These are phyloP conservation scores for Musca vetustissima DNA, from an alignment of 1,140 invertebrate genomes.

Conservation along the genomic window DNA sequence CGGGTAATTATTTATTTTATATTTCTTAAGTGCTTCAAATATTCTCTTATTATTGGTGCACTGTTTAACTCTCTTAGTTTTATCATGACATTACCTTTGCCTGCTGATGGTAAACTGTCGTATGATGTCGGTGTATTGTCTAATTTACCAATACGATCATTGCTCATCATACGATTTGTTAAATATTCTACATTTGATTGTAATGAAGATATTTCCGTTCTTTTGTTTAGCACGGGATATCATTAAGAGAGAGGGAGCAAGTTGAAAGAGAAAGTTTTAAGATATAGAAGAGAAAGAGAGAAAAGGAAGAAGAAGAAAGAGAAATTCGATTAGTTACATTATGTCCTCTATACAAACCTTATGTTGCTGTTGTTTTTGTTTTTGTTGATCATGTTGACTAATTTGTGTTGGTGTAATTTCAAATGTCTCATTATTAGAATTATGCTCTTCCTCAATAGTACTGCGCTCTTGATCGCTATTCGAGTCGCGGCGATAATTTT, in stretches of 20 bases:
- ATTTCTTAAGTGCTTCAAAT: too few species aligned
- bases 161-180: conserved; percentile 57
- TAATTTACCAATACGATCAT: conserved; percentile 51
- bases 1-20: too few species aligned
- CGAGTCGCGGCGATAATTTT: conserved; percentile 15
- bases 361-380: conserved; percentile 8
- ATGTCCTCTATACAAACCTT: conserved; percentile 33
- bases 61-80: too few species aligned
- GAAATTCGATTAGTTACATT: conserved; percentile 32
- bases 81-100: conserved; percentile 55
- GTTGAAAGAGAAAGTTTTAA: background rate
- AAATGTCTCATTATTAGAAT: conserved; percentile 27
- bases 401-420: too few species aligned
- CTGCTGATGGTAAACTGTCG: conserved; percentile 44
- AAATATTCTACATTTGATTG: conserved; percentile 62
- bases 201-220: conserved; percentile 62
- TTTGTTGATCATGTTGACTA: background rate
- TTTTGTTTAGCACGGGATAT: conserved; percentile 33
- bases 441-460: conserved; percentile 32
- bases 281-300: conserved; percentile 31
- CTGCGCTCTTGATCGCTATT: conserved; percentile 9
- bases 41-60: too few species aligned
- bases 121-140: conserved; percentile 46
- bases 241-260: background rate
- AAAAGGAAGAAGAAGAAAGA: conserved; percentile 30